Conservation (phyloP, 2,797 vertebrate species). For the Poecilia wingei region DNA sequence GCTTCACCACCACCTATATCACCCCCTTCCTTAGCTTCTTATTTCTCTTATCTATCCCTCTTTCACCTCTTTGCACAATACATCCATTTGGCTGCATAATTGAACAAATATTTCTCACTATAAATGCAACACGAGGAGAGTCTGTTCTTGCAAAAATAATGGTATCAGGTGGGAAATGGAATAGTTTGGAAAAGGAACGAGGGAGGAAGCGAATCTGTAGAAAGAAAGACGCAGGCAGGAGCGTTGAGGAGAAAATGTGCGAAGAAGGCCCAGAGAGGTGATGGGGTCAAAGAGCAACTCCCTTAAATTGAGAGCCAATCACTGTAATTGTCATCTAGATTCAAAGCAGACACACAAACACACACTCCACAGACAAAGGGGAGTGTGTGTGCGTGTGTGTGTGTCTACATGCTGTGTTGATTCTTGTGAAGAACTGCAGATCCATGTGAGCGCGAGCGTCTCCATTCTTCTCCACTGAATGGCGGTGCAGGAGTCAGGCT, state of each 20-base stretch:
- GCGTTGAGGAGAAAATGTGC: conserved; percentile 40
- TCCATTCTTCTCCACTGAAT: conserved; percentile 70
- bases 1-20: conserved; percentile 67
- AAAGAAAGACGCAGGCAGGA: conserved; percentile 71
- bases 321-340: conserved; percentile 82
- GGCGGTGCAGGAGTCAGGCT: conserved; percentile 72
- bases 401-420: conserved; percentile 52
- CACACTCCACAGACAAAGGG: conserved; percentile 54
- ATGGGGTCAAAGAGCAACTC: conserved; percentile 76
- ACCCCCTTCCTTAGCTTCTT: conserved; percentile 62
- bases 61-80: conserved; percentile 52
- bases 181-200: conserved; percentile 30
- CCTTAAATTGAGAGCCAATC: conserved; percentile 79
- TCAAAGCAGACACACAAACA: conserved; percentile 63
- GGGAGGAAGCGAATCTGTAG: conserved; percentile 33
- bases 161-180: conserved; percentile 27
- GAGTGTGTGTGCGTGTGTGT: conserved; percentile 7
- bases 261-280: conserved; percentile 55
- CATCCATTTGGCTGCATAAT: conserved; percentile 52
- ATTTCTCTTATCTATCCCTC: conserved; percentile 65
- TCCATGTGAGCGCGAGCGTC: conserved; percentile 42
- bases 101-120: conserved; percentile 67
- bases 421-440: conserved; percentile 54
- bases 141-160: conserved; percentile 53
- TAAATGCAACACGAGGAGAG: conserved; percentile 72